Evolutionary conservation across 1,140 invertebrate genomes (phyloP), one percentile per base, ranked within the genome.

Genomic region (Drosophila nigromelanica): DNA sequence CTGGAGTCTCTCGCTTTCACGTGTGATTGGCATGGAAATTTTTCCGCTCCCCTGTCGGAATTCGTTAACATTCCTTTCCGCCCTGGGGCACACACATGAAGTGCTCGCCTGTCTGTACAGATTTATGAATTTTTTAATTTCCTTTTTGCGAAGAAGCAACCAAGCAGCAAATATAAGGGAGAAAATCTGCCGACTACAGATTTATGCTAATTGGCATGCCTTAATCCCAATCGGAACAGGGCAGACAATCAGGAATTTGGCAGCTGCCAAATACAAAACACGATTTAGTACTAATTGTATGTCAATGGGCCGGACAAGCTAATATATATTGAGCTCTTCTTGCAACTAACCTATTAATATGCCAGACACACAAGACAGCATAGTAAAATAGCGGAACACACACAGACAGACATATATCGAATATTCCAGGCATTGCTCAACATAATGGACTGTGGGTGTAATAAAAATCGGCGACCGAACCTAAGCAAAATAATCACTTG

Each of bases 91-190:
- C n/a, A 24, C 42, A 24, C 40, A 64, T 52, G 8, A 62, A 59
- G 35, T 10, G 35, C 14, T 35, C 43, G 8, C n/a, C 27, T 51
- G 66, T 47, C 52, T 11, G 15, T 35, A 14, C 37, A 51, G 4
- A 51, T 37, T 48, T 54, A 73, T 67, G 64, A 61, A 73, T 33
- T 73, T 68, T 68, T 55, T 40, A 73, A 73, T 73, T 60, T 68
- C 55, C 63, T 12, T 12, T 12, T 45, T 37, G 66, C 52, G 27
- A 18, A 37, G 18, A 27, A 27, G 33, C 54, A 35, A 3, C 54
- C 35, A 42, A 5, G n/a, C 18, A 24, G 50, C n/a, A n/a, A 37
- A 54, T 18, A 51, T 42, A 45, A 21, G 40, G 18, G 12, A 43
- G 21, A 8, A 12, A 50, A 47, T 24, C 58, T 35, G n/a, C 14